Conservation (phyloP, 2,888 invertebrate genomes). For the Noctua janthe region DNA sequence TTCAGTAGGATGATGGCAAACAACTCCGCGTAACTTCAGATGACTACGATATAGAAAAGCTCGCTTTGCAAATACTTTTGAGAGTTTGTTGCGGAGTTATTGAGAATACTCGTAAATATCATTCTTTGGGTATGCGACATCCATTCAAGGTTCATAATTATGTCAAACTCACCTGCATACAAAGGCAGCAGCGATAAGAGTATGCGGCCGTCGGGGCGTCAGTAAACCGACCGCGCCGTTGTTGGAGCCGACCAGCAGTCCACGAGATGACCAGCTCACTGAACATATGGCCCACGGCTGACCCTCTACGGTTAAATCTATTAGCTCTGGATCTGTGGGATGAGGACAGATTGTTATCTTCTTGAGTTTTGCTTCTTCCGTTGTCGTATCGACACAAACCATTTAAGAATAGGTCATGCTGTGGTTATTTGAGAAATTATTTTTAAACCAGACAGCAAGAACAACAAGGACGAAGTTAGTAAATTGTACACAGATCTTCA, state of each 20-base stretch:
- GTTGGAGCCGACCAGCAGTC: conserved; percentile 91
- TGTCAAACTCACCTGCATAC: conserved; percentile 76
- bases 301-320: conserved; percentile 77
- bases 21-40: neutral
- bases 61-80: neutral
- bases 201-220: conserved; percentile 56
- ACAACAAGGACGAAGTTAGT: neutral
- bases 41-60: neutral
- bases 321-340: conserved; percentile 71
- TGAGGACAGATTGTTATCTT: conserved; percentile 14
- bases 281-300: conserved; percentile 74
- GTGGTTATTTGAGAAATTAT: neutral
- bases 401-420: neutral
- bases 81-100: neutral
- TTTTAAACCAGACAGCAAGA: neutral
- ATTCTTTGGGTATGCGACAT: neutral
- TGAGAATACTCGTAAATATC: neutral
- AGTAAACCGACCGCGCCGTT: conserved; percentile 90
- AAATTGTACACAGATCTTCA: neutral
- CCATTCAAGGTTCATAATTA: neutral
- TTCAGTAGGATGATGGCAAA: neutral
- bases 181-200: conserved; percentile 72
- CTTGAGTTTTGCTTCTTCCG: neutral
- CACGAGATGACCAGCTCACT: conserved; percentile 70
- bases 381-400: neutral